Base-by-base conservation (phyloP, 2,113 vertebrate species). In the Prietella phreatophila region DNA sequence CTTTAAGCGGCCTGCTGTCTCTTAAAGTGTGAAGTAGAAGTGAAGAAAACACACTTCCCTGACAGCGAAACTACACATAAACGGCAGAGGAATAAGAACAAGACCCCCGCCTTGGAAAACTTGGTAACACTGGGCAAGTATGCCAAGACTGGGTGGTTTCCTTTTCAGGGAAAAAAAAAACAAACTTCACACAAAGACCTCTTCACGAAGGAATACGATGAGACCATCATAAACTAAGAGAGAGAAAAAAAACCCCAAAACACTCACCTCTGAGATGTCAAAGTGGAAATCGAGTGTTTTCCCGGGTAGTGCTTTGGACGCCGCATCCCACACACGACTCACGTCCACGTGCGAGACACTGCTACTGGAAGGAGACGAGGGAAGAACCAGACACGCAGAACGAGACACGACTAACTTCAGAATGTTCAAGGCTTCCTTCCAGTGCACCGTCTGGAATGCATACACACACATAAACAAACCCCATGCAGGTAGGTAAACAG, bases 221-320 rank as follows among this genome's bases (percentile, higher is more conserved):
- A 30, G 25, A 33, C 5, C 27, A 2, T 8, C 9, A 84, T 47
- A 53, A 7, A 84, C 1, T 50, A 17, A 33, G 53, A 55, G 14
- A 39, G 27, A 85, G 22, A n/a, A 56, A 71, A 30, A 33, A 22
- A 67, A 47, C 6, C 42, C 5, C 42, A 47, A 42, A 6, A 47
- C 42, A 65, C 86, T 90, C 91, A 99, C 98, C 97, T 99, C 98
- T 39, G 98, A 98, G 91, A 99, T 98, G 93, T 99, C 98, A 89
- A 99, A 99, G 89, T 98, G 98, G 89, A 99, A 99, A 90, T 99
- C 98, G 85, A 99, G 94, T 2, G 98, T 99, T 93, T 99, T 99
- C 27, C 98, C 98, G 0, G 98, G 98, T 33, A 99, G 94, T 42
- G 98, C 97, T 91, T 99, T 99, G 27, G 98, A 97, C 2, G 97